Percentiles rank a stretch among this genome's conserved stretches.
These are phyloP conservation scores for Conistra vaccinii DNA, from an alignment of 2,888 invertebrate genomes.

Conservation along the genomic window DNA sequence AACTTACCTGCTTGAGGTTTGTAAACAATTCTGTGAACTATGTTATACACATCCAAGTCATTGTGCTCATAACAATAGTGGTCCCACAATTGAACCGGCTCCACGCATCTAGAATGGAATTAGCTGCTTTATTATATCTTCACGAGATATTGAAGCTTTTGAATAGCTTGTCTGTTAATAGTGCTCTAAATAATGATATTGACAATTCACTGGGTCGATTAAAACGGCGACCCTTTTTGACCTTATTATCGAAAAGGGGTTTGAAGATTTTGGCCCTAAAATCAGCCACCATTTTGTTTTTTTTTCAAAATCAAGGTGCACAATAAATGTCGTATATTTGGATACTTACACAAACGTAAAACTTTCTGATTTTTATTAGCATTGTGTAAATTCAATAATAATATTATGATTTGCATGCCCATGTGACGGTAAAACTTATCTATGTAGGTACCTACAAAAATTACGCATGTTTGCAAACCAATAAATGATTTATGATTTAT, in stretches of 20 bases:
- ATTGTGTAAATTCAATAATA: too few relatives aligned
- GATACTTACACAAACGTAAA: too few relatives aligned
- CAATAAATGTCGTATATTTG: too few relatives aligned
- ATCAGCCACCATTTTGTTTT: too few relatives aligned
- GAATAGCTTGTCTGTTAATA: conserved; percentile 12
- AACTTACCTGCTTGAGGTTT: conserved; percentile 8
- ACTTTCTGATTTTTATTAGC: too few relatives aligned
- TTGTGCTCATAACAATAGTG: conserved; percentile 44
- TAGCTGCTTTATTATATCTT: conserved; percentile 31
- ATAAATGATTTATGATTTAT: too few relatives aligned
- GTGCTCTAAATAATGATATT: conserved; percentile 28
- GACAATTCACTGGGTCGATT: neutral
- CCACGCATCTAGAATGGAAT: conserved; percentile 26
- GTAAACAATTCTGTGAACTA: conserved; percentile 7
- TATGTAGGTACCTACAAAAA: too few relatives aligned
- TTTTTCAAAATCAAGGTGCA: too few relatives aligned
- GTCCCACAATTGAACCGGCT: conserved; percentile 19
- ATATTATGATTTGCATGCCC: too few relatives aligned
- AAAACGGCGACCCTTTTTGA: conserved; percentile 8
- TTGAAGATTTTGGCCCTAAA: too few relatives aligned
- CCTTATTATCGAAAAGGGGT: neutral
- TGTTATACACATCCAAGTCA: conserved; percentile 8
- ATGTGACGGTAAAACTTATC: too few relatives aligned
- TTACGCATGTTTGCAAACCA: too few relatives aligned
- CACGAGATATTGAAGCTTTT: conserved; percentile 19